phyloP scores from a whole-genome alignment of 2,113 vertebrate species.

The Chionodraco myersi region DNA sequence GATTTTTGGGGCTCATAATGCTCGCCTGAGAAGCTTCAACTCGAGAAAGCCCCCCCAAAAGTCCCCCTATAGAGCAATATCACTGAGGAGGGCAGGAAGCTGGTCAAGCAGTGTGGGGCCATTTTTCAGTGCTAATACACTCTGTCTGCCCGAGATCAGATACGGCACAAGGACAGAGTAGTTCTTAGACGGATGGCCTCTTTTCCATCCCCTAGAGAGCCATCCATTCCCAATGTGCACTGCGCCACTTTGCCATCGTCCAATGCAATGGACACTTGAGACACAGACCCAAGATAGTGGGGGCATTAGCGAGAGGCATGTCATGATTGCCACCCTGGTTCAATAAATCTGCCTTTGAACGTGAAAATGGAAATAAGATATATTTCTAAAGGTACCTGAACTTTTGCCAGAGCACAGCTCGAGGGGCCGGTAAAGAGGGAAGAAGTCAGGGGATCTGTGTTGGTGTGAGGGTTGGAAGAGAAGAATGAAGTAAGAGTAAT shows the following conservation, averaged over 20 bases:
- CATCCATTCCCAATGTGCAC: conserved; percentile 75
- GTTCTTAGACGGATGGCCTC: conserved; percentile 75
- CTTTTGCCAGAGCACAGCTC: conserved; percentile 32
- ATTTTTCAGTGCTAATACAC: conserved; percentile 82
- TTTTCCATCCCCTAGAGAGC: conserved; percentile 70
- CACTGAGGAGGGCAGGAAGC: conserved; percentile 68
- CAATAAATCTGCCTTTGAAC: conserved; percentile 53
- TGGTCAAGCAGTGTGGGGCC: conserved; percentile 74
- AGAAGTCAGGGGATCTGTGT: not conserved
- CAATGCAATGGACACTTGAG: conserved; percentile 63
- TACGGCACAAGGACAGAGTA: conserved; percentile 76
- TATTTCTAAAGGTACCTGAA: conserved; percentile 37
- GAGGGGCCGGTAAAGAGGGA: conserved; percentile 21
- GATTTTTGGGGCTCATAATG: conserved; percentile 55
- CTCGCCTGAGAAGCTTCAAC: conserved; percentile 56
- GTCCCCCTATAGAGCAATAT: conserved; percentile 68
- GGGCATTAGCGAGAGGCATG: conserved; percentile 34
- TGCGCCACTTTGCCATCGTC: conserved; percentile 64
- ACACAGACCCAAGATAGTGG: conserved; percentile 56
- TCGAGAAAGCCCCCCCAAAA: conserved; percentile 49
- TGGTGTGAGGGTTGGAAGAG: conserved; percentile 6
- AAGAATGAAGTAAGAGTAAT: conserved; percentile 56
- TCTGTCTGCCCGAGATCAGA: conserved; percentile 80
- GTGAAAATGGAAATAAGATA: conserved; percentile 36
- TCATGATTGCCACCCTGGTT: conserved; percentile 10